Evolutionary conservation across 2,888 invertebrate species (phyloP), one percentile per base, ranked within the genome.

Genomic region (Blera fallax): DNA sequence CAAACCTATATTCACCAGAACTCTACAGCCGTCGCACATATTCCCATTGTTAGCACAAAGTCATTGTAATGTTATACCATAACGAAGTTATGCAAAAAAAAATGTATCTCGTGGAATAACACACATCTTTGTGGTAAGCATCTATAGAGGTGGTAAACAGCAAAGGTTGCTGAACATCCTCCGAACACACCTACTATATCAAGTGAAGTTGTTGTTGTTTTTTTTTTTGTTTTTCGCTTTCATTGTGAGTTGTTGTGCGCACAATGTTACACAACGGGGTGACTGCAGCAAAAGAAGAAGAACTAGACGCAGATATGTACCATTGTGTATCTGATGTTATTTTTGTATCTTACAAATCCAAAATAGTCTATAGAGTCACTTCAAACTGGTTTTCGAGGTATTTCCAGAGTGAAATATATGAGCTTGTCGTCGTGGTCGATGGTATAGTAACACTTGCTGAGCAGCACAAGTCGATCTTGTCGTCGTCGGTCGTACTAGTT

Each of bases 41-140:
- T 72, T 43, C 21, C 64, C 82, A 82, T 82, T 82, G 70, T 82
- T 76, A 27, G 40, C 48, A 67, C 80, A 77, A 50, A 77, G 64
- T 72, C 58, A 73, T 54, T 83, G 83, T 78, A 78, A 83, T 83
- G 40, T 29, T 64, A 83, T 73, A 83, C 73, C 73, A 48, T 11
- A 70, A 69, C 27, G 21, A 52, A 69, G 27, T 69, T 77, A 62
- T 77, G 60, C 77, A 69, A 34, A 69, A 29, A 43, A 40, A 14
- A 50, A 43, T 24, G 64, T 24, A 64, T 58, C 40, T 45, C n/a
- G 69, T 14, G 48, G 52, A 76, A 64, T 11, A 54, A 48, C 18
- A 80, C 29, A 65, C 29, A 32, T 45, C 54, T 65, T 7, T 48
- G 37, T 40, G 40, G 18, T 40, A 29, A 45, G 10, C 29, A 18